Evolutionary conservation across 2,888 invertebrate species (phyloP).

Genomic region (Tenthredo distinguenda): DNA sequence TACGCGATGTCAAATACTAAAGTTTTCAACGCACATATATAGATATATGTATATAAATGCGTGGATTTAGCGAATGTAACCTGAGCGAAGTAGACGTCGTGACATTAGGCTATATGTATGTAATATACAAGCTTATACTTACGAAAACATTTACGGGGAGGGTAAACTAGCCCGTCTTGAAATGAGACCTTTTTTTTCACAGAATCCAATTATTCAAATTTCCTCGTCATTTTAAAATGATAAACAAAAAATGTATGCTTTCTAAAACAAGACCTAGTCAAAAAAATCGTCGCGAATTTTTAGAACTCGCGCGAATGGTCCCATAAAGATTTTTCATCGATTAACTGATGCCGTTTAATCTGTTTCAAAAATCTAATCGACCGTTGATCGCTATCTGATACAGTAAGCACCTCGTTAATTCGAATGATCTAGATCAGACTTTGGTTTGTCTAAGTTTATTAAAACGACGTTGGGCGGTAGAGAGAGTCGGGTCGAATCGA

Average conservation of each 20-base stretch:
- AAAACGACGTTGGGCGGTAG: not conserved
- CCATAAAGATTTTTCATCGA: not conserved
- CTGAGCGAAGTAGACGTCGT: not conserved
- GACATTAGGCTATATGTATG: not conserved
- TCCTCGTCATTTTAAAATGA: not conserved
- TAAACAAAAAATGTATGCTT: not conserved
- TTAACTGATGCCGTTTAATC: not conserved
- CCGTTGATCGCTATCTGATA: not conserved
- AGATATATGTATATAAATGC: not conserved
- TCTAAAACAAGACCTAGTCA: not conserved
- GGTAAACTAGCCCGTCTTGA: not conserved
- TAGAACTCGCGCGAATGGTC: not conserved
- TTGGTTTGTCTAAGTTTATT: not conserved
- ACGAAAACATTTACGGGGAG: not conserved
- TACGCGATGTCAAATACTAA: slow-evolving; percentile 35
- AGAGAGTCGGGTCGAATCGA: not conserved
- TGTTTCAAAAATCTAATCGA: not conserved
- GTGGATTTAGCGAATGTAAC: slow-evolving; percentile 9
- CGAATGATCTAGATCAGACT: not conserved
- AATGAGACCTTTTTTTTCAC: not conserved
- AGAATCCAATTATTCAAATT: not conserved
- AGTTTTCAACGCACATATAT: slow-evolving; percentile 14
- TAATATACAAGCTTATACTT: not conserved
- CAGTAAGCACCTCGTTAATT: not conserved
- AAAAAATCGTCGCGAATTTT: too few species aligned